These are phyloP conservation scores for Amblyjoppa fuscipennis DNA, from an alignment of 2,888 invertebrate species.

Conservation along the genomic window DNA sequence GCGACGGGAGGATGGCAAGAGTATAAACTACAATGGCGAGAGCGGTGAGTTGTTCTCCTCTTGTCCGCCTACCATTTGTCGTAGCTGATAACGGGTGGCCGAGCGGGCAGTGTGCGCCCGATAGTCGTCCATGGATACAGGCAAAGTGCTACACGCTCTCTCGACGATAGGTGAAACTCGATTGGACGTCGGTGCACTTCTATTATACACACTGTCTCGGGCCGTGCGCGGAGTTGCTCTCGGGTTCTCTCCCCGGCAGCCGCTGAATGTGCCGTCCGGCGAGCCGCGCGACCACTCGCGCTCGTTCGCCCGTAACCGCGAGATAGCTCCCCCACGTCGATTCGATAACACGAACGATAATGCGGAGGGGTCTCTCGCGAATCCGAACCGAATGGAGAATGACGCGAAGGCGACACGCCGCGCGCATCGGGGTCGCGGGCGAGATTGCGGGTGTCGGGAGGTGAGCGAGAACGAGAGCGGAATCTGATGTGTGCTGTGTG, in stretches of 20 bases:
- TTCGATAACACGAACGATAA: constrained; percentile 54
- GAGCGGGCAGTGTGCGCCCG: neutral
- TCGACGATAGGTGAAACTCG: constrained; percentile 2
- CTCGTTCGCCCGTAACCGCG: constrained; percentile 54
- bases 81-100: neutral
- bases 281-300: constrained; percentile 17
- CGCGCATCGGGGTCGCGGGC: neutral
- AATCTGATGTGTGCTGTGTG: neutral
- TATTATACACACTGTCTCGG: constrained; percentile 16
- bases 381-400: constrained; percentile 38
- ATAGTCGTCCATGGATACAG: neutral
- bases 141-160: neutral
- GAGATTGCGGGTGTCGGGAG: constrained; percentile 1
- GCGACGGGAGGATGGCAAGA: constrained; percentile 95
- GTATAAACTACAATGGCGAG: constrained; percentile 96
- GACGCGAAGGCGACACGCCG: constrained; percentile 37
- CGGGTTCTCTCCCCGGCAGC: neutral
- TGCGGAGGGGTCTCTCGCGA: constrained; percentile 10
- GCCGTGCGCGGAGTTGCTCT: neutral
- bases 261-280: neutral
- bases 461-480: neutral
- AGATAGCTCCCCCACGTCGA: constrained; percentile 47
- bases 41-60: constrained; percentile 88
- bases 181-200: constrained; percentile 6
- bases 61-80: constrained; percentile 7